Percentiles rank a stretch among this genome's conserved stretches.
phyloP scores from a whole-genome alignment of 2,888 invertebrate genomes.

The Oxyscelio sp. region DNA sequence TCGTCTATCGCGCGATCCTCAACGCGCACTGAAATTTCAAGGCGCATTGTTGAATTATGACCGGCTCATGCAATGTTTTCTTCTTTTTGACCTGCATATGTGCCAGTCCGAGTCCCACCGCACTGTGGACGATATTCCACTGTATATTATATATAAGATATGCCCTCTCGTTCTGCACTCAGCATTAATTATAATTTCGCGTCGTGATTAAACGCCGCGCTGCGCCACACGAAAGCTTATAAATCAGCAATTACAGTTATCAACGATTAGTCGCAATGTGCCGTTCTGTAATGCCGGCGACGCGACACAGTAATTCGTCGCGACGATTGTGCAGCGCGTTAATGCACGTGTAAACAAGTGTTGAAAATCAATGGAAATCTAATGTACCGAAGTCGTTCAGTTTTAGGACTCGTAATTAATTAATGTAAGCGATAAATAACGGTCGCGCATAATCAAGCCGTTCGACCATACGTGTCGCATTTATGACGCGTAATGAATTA shows the following conservation, averaged over 20 bases:
- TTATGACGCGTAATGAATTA: slow-evolving; percentile 26
- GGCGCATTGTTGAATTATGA: slow-evolving; percentile 76
- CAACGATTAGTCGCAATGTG: slow-evolving; percentile 70
- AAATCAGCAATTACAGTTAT: slow-evolving; percentile 77
- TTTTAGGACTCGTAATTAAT: slow-evolving; percentile 47
- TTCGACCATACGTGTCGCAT: not conserved
- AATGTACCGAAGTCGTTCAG: slow-evolving; percentile 18
- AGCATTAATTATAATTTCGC: slow-evolving; percentile 76
- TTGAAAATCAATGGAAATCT: slow-evolving; percentile 39
- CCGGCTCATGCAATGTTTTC: slow-evolving; percentile 50
- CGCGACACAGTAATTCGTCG: slow-evolving; percentile 48
- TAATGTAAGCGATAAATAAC: slow-evolving; percentile 44
- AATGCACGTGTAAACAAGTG: slow-evolving; percentile 61
- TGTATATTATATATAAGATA: slow-evolving; percentile 56
- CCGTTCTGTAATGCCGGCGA: slow-evolving; percentile 51
- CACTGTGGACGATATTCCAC: slow-evolving; percentile 67
- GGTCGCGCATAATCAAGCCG: slow-evolving; percentile 32
- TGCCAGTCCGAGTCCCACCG: slow-evolving; percentile 31
- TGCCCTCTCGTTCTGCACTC: slow-evolving; percentile 58
- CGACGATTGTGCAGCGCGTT: slow-evolving; percentile 37
- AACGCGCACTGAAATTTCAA: slow-evolving; percentile 71
- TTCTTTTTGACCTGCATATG: slow-evolving; percentile 54
- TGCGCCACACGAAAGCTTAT: slow-evolving; percentile 66
- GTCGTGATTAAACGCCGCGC: slow-evolving; percentile 71
- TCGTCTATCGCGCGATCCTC: slow-evolving; percentile 65